Evolutionary conservation across 2,888 invertebrate species (phyloP).

Genomic region (Ecliptopera silaceata): DNA sequence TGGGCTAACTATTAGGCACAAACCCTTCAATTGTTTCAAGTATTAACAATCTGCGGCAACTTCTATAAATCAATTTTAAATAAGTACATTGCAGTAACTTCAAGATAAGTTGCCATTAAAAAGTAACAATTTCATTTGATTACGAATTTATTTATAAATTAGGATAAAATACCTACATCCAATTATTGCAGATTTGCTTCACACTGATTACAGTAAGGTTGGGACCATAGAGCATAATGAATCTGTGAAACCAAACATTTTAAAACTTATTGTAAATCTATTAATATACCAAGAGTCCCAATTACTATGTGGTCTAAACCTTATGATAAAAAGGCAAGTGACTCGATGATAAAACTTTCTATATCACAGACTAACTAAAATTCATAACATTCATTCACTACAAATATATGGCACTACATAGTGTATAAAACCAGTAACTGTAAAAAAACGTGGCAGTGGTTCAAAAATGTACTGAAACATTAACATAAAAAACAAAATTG

Average conservation of each 20-base stretch:
- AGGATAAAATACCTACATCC: background rate
- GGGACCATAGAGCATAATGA: slow-evolving; percentile 19
- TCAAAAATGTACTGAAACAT: slow-evolving; percentile 27
- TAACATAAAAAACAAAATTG: slow-evolving; percentile 24
- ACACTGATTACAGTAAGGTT: slow-evolving; percentile 8
- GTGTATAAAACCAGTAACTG: slow-evolving; percentile 61
- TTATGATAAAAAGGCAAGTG: slow-evolving; percentile 62
- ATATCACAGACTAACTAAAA: slow-evolving; percentile 81
- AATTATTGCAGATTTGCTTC: slow-evolving; percentile 14
- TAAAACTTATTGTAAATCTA: slow-evolving; percentile 16
- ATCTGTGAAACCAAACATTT: slow-evolving; percentile 16
- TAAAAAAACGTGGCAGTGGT: slow-evolving; percentile 59
- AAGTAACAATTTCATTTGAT: slow-evolving; percentile 1
- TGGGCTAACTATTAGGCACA: slow-evolving; percentile 9
- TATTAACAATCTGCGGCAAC: slow-evolving; percentile 24
- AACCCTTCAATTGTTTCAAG: background rate
- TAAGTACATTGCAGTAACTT: slow-evolving; percentile 28
- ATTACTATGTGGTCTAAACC: slow-evolving; percentile 38
- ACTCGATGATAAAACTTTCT: slow-evolving; percentile 63
- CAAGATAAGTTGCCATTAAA: slow-evolving; percentile 16
- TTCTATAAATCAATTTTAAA: slow-evolving; percentile 5
- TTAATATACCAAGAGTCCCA: slow-evolving; percentile 29
- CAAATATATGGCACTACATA: slow-evolving; percentile 72
- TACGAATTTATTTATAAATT: background rate
- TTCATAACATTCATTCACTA: slow-evolving; percentile 67